A percentile compares a stretch with the other conserved stretches of the same genome.
These are phyloP conservation scores for Parapsyche elsis DNA, from an alignment of 1,140 invertebrate genomes.

Conservation along the genomic window DNA sequence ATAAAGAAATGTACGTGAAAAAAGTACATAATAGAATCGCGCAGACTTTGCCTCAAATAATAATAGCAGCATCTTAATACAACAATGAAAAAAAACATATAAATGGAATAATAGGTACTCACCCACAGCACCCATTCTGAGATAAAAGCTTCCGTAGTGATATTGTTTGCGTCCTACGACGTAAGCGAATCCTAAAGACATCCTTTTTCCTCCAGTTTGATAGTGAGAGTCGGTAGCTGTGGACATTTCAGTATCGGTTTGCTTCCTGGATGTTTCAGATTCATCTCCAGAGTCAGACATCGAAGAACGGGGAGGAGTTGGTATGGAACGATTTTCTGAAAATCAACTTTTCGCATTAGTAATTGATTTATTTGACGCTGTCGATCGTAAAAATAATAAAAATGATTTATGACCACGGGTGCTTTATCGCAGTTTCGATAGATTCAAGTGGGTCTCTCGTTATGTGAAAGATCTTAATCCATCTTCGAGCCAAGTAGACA, in stretches of 20 bases:
- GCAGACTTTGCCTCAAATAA: no score
- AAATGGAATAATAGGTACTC: conserved; percentile 58
- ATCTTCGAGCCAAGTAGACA: conserved; percentile 20
- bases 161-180: conserved; percentile 67
- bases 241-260: conserved; percentile 70
- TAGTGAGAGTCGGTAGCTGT: conserved; percentile 61
- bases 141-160: conserved; percentile 92
- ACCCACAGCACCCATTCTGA: conserved; percentile 93
- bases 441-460: conserved; percentile 35
- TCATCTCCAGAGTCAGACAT: conserved; percentile 64
- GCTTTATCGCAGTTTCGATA: neutral
- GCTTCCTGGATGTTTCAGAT: conserved; percentile 67
- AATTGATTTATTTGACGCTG: no score
- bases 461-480: conserved; percentile 37
- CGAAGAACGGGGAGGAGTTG: conserved; percentile 58
- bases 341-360: neutral
- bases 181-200: conserved; percentile 65
- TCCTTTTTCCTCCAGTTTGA: conserved; percentile 57
- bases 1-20: neutral
- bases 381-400: conserved; percentile 7
- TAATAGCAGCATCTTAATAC: neutral
- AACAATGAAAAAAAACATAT: neutral
- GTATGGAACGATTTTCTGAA: conserved; percentile 44
- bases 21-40: neutral
- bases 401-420: conserved; percentile 8